Percentiles rank a stretch among this genome's conserved stretches.
These are phyloP conservation scores for Echiichthys vipera DNA, from an alignment of 2,797 vertebrate species.

Conservation along the genomic window DNA sequence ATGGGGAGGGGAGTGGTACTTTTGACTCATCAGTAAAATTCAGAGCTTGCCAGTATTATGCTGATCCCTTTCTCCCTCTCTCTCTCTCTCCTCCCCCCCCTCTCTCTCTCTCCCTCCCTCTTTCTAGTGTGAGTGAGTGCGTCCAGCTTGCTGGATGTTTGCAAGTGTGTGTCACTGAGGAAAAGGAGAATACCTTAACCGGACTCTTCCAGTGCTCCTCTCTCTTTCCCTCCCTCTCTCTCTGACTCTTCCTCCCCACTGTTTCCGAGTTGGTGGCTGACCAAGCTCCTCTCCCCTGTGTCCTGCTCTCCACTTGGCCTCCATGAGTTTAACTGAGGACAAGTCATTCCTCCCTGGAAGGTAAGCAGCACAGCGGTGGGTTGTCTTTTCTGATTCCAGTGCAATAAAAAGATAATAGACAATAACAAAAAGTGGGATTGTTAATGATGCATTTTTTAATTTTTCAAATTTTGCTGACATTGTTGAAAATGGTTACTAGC, in stretches of 20 bases:
- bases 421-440: slow-evolving; percentile 1
- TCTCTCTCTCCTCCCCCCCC: not conserved
- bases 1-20: slow-evolving; percentile 47
- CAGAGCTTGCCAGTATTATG: slow-evolving; percentile 53
- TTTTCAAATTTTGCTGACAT: slow-evolving; percentile 5
- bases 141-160: slow-evolving; percentile 40
- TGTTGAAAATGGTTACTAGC: not conserved
- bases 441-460: slow-evolving; percentile 22
- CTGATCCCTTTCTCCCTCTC: slow-evolving; percentile 33
- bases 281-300: slow-evolving; percentile 52
- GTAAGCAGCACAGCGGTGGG: slow-evolving; percentile 59
- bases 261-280: slow-evolving; percentile 32
- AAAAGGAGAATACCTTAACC: slow-evolving; percentile 40
- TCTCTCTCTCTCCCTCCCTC: slow-evolving; percentile 27
- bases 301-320: slow-evolving; percentile 66
- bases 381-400: slow-evolving; percentile 17
- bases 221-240: not conserved
- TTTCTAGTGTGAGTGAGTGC: slow-evolving; percentile 16
- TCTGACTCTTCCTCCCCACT: slow-evolving; percentile 7
- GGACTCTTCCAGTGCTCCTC: slow-evolving; percentile 27
- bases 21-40: slow-evolving; percentile 72
- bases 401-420: slow-evolving; percentile 19
- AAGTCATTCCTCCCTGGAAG: slow-evolving; percentile 68
- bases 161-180: slow-evolving; percentile 29
- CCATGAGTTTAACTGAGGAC: slow-evolving; percentile 78